Evolutionary conservation across 2,113 vertebrate species (phyloP), one percentile per base, ranked within the genome.

Genomic region (Triplophysa rosa): DNA sequence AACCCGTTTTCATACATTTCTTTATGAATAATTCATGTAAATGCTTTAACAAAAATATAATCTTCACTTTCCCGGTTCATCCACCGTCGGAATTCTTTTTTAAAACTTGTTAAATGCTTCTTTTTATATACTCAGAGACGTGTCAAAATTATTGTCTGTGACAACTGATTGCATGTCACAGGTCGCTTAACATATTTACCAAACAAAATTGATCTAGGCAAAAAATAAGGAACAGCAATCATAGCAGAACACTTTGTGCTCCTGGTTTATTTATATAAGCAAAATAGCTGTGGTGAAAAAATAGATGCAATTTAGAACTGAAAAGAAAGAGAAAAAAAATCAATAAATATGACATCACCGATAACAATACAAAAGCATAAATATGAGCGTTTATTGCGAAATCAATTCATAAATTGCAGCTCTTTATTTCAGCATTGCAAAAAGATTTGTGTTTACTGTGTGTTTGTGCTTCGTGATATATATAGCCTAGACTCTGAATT

Each of bases 391-490:
- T 56, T 56, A 56, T 9, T 56, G 54, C 19, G 1, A 56, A 19
- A 56, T 56, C 17, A 56, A 56, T 19, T n/a, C 19, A 21, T 17
- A 56, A 56, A 56, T 21, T 54, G 17, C 14, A 17, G 52, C 52
- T 54, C 52, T 54, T 54, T 16, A 54, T 54, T 17, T 49, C 47
- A 49, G 47, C 47, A 49, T 14, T 11, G 47, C 14, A 49, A 49
- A 47, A 49, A 49, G 47, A 49, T 14, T 24, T 42, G 66, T 47
- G 33, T 37, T 67, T 42, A 40, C 21, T 0, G 7, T 33, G 3
- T 33, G 52, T 58, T 52, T 71, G 69, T 72, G 69, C 33, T 37
- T 33, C 11, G 70, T 73, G 33, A 45, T 73, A 73, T 24, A 52
- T 17, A 52, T 17, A 52, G 4, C 12, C 13, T 33, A 58, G 23